A percentile compares a stretch with the other conserved stretches of the same genome.
Evolutionary conservation across 2,888 invertebrate genomes (phyloP).

Genomic region (Epirrhoe tristata): DNA sequence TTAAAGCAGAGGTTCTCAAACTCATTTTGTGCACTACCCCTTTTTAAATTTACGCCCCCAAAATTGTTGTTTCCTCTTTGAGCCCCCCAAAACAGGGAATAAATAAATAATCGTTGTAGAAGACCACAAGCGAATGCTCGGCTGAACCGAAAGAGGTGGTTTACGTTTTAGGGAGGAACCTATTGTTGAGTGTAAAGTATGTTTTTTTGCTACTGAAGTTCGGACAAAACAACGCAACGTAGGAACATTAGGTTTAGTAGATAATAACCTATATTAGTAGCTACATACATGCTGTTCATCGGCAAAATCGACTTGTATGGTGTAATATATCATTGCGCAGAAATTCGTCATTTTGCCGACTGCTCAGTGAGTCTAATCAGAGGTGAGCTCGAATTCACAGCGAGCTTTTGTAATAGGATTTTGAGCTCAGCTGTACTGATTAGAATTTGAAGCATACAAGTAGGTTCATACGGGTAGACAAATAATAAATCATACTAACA

Average conservation of each 20-base stretch:
- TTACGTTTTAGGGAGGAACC: too few species aligned
- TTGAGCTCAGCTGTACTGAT: slow-evolving; percentile 12
- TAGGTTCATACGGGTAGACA: background rate
- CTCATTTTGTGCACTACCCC: too few species aligned
- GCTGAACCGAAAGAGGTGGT: too few species aligned
- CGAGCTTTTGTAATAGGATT: slow-evolving; percentile 15
- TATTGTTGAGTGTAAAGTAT: too few species aligned
- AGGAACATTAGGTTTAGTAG: background rate
- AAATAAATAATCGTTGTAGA: too few species aligned
- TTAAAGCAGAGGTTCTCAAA: too few species aligned
- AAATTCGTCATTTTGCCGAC: slow-evolving; percentile 5
- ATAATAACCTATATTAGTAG: background rate
- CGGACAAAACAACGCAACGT: too few species aligned
- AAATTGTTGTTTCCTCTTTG: too few species aligned
- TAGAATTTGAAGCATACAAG: background rate
- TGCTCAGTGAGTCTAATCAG: slow-evolving; percentile 12
- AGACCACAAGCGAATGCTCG: too few species aligned
- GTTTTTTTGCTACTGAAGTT: too few species aligned
- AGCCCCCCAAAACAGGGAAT: too few species aligned
- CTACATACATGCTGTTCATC: background rate
- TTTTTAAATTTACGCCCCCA: too few species aligned
- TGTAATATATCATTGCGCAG: background rate
- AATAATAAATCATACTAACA: background rate
- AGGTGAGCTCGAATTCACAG: slow-evolving; percentile 17
- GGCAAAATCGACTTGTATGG: background rate